Base-by-base conservation (phyloP, 2,888 invertebrate species). In the Cosmopolites sordidus region DNA sequence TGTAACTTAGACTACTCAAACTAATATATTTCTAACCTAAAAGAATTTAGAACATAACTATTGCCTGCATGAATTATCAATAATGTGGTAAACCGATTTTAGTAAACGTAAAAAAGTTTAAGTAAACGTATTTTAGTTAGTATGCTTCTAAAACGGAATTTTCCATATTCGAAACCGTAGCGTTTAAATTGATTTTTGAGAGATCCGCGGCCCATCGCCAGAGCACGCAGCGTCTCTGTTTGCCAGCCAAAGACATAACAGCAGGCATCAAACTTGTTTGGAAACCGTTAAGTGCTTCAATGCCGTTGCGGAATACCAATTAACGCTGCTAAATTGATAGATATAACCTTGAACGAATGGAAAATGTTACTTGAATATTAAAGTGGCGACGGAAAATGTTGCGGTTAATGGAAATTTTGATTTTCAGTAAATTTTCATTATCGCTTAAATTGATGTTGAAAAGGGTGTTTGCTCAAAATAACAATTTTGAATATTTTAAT, bases 251-350 rank as follows among this genome's bases (percentile, higher is more conserved):
- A 54, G 54, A 54, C 54, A 42, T 45, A 49, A 49, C 43, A 49
- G 54, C 54, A 54, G 48, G 49, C 54, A 43, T 48, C 48, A 45
- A 45, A 54, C 33, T 49, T 49, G 48, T 49, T 49, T 54, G 43
- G 49, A 45, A 48, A 54, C 54, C 49, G 43, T 54, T 54, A 54
- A 54, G 54, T 46, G 54, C 30, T 54, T 30, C 39, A 49, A 40
- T 48, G 48, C 43, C 33, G 54, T 48, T 48, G 54, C 54, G 43
- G 54, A 54, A 54, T 54, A 54, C 48, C 49, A 54, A 54, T 54
- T 54, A 54, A 44, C 45, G 48, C 29, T 42, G 48, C 44, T 45
- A 45, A 54, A 54, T 54, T 47, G 48, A 54, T 54, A 49, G 49
- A 54, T 41, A 33, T 33, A 39, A 27, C 48, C 48, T 54, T 54